A percentile compares a stretch with the other conserved stretches of the same genome.
Evolutionary conservation across 2,888 invertebrate species (phyloP).

Genomic region (Fragum sueziense): DNA sequence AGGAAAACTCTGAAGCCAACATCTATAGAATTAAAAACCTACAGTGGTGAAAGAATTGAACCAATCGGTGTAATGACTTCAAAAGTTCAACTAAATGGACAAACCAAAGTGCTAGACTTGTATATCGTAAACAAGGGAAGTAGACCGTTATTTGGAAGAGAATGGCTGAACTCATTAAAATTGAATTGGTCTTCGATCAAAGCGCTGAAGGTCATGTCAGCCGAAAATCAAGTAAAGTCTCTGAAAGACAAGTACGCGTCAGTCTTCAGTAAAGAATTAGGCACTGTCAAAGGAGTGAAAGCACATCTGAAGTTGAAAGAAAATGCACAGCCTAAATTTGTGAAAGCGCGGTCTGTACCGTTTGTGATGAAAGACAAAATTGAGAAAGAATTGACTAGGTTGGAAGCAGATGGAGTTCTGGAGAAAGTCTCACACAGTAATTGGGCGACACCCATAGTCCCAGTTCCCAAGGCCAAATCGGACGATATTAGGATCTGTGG

Average conservation of each 20-base stretch:
- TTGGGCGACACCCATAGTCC: conserved; percentile 63
- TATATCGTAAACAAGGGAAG: conserved; percentile 44
- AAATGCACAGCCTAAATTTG: conserved; percentile 41
- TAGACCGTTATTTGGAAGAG: conserved; percentile 52
- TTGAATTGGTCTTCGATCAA: conserved; percentile 43
- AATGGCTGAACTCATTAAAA: conserved; percentile 44
- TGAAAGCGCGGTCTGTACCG: conserved; percentile 53
- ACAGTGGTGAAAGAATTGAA: too few species aligned
- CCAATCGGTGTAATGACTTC: too few species aligned
- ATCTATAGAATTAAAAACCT: too few species aligned
- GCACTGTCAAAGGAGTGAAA: conserved; percentile 36
- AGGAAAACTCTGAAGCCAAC: too few species aligned
- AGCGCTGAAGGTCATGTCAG: conserved; percentile 6
- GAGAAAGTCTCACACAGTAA: conserved; percentile 54
- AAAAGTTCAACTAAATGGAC: conserved; percentile 30
- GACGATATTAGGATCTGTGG: conserved; percentile 65
- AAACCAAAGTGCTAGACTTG: conserved; percentile 25
- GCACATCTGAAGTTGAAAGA: conserved; percentile 41
- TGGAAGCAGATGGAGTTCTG: conserved; percentile 38
- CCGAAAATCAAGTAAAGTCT: neutral
- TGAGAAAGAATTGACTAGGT: conserved; percentile 51
- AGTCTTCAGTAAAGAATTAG: conserved; percentile 26
- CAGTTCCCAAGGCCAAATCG: conserved; percentile 62
- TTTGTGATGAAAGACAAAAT: conserved; percentile 52
- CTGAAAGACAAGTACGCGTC: conserved; percentile 27